phyloP scores from a whole-genome alignment of 2,113 vertebrate genomes.

The Scomber colias region DNA sequence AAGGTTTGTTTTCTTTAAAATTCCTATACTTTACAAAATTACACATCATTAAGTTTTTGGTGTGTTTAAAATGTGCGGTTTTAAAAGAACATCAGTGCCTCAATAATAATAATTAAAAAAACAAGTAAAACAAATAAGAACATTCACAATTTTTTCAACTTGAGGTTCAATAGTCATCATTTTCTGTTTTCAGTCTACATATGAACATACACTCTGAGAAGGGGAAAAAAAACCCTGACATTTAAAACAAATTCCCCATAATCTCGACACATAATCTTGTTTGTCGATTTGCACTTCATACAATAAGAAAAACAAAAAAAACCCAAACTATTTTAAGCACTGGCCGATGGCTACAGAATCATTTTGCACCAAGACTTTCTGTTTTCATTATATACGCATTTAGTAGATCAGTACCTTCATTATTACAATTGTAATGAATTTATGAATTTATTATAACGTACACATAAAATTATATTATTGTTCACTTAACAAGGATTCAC shows the following conservation, averaged over 20 bases:
- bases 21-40: conserved; percentile 38
- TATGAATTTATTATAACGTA: conserved; percentile 24
- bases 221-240: conserved; percentile 24
- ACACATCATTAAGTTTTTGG: conserved; percentile 47
- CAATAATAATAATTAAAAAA: conserved; percentile 12
- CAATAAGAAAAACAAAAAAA: neutral
- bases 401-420: conserved; percentile 20
- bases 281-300: conserved; percentile 11
- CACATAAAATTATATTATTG: conserved; percentile 11
- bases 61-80: conserved; percentile 55
- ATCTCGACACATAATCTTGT: neutral
- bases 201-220: conserved; percentile 21
- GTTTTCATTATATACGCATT: conserved; percentile 8
- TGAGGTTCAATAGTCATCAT: conserved; percentile 49
- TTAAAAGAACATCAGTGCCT: conserved; percentile 30
- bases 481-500: conserved; percentile 21
- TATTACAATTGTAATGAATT: conserved; percentile 3
- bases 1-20: conserved; percentile 43
- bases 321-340: neutral
- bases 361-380: conserved; percentile 35
- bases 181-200: conserved; percentile 32
- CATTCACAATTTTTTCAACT: conserved; percentile 43
- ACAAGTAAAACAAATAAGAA: conserved; percentile 45
- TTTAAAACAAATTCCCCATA: neutral
- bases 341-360: conserved; percentile 11